Conservation (phyloP, 2,888 invertebrate genomes). For the Pachydiplax longipennis region DNA sequence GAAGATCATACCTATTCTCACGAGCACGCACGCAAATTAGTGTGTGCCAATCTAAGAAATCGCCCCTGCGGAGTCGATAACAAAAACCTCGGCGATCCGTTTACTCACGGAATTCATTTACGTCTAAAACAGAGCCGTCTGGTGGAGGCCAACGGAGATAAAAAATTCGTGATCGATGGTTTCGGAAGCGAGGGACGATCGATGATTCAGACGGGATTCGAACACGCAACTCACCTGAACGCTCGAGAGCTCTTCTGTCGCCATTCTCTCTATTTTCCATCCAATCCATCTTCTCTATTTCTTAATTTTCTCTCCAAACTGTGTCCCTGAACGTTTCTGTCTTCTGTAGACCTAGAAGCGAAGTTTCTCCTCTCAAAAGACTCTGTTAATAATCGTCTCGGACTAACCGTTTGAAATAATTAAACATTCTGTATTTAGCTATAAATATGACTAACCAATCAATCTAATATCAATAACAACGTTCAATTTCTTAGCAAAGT, state of each 20-base stretch:
- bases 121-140: not conserved
- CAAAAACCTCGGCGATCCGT: not conserved
- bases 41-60: not conserved
- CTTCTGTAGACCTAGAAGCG: no score
- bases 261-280: not conserved
- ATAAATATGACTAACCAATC: no score
- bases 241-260: not conserved
- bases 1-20: no score
- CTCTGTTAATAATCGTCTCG: no score
- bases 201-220: conserved; percentile 31
- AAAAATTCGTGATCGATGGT: not conserved
- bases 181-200: not conserved
- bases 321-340: no score
- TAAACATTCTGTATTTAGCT: no score
- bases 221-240: conserved; percentile 26
- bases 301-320: not conserved
- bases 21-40: not conserved
- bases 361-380: not conserved
- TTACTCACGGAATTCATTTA: not conserved
- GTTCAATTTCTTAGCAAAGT: no score
- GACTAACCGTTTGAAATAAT: no score
- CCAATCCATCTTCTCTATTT: not conserved
- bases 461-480: no score
- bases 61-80: not conserved
- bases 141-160: not conserved